Conservation (phyloP, 1,140 invertebrate species). For the Phymorhynchus buccinoides region DNA sequence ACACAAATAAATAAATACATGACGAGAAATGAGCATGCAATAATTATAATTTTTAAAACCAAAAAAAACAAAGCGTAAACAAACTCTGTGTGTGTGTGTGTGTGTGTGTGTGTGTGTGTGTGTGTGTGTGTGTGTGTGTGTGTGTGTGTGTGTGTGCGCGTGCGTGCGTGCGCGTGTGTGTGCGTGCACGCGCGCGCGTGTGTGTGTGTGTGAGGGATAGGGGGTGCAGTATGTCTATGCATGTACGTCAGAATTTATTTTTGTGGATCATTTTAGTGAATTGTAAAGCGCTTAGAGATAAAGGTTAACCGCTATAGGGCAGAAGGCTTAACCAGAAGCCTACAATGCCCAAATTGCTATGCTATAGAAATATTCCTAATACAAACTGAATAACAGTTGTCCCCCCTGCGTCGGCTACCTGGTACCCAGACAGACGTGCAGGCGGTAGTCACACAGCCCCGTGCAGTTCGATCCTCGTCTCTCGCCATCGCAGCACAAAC, state of each 20-base stretch:
- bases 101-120: background rate
- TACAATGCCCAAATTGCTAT: too few relatives aligned
- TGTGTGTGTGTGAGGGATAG: background rate
- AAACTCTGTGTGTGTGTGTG: constrained; percentile 3
- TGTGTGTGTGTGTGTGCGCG: background rate
- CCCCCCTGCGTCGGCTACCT: constrained; percentile 18
- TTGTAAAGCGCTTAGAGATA: too few relatives aligned
- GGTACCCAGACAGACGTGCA: constrained; percentile 31
- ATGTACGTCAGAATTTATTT: background rate
- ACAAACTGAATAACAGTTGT: too few relatives aligned
- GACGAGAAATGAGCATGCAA: too few relatives aligned
- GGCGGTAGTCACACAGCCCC: constrained; percentile 40
- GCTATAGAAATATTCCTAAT: too few relatives aligned
- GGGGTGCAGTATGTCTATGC: background rate
- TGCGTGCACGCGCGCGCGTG: background rate
- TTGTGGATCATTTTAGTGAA: too few relatives aligned
- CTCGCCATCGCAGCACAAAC: constrained; percentile 44
- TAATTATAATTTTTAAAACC: background rate
- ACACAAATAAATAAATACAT: too few relatives aligned
- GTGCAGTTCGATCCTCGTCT: constrained; percentile 38
- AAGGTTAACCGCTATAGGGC: too few relatives aligned
- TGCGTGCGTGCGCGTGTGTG: background rate
- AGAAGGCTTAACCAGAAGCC: too few relatives aligned
- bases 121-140: background rate
- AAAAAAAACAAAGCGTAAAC: background rate